Conservation (phyloP, 2,888 invertebrate species). For the Eristalis pertinax region DNA sequence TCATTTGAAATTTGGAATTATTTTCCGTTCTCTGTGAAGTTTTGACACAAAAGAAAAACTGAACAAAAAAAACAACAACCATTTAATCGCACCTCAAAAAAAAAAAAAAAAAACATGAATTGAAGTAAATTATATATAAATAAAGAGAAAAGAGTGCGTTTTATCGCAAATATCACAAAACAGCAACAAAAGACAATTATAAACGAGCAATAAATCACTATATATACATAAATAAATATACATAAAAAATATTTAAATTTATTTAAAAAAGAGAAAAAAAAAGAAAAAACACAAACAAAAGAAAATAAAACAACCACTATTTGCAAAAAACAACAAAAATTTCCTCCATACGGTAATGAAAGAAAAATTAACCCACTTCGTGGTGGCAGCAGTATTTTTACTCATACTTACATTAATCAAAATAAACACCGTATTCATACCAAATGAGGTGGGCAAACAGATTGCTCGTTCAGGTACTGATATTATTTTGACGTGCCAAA, state of each 20-base stretch:
- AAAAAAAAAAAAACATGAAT: too few species aligned
- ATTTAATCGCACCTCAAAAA: too few species aligned
- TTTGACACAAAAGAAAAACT: not conserved
- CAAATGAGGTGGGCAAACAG: conserved; percentile 13
- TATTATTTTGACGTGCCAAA: not conserved
- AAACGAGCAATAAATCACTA: too few species aligned
- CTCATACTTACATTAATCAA: conserved; percentile 34
- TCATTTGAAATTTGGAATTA: not conserved
- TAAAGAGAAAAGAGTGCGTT: too few species aligned
- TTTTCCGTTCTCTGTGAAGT: not conserved
- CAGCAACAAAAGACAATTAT: too few species aligned
- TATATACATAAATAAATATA: too few species aligned
- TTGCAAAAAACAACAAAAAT: conserved; percentile 3
- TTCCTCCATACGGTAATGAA: conserved; percentile 53
- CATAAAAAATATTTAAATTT: not conserved
- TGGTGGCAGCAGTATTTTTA: conserved; percentile 42
- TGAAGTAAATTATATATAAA: too few species aligned
- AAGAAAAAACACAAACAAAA: not conserved
- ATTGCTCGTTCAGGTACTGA: not conserved
- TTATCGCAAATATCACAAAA: too few species aligned
- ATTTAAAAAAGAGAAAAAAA: not conserved
- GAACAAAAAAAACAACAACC: not conserved
- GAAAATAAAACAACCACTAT: not conserved
- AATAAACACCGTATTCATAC: conserved; percentile 15
- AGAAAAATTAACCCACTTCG: conserved; percentile 40